Conservation (phyloP, 2,113 vertebrate genomes). For the Casuarius casuarius region DNA sequence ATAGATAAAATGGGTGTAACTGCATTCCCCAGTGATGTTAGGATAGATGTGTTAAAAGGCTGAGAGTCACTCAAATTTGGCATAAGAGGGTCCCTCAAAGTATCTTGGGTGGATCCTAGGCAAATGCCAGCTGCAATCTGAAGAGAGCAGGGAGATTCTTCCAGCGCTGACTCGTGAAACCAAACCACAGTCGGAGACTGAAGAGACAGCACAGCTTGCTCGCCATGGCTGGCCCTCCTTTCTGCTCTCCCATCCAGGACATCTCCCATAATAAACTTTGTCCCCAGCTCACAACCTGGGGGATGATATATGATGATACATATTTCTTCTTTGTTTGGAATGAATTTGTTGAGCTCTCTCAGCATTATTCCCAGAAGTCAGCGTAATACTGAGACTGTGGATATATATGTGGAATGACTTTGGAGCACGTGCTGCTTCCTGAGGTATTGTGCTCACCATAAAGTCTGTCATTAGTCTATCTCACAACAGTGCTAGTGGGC, state of each 20-base stretch:
- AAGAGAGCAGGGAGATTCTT: not conserved
- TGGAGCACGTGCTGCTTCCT: not conserved
- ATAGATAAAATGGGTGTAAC: not conserved
- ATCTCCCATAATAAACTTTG: accelerated
- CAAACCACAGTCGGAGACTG: not conserved
- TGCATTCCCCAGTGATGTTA: not conserved
- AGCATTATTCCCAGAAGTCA: not conserved
- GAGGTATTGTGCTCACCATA: not conserved
- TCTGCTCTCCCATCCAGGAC: not conserved
- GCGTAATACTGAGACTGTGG: not conserved
- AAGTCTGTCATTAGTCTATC: constrained; percentile 13
- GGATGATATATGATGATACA: not conserved
- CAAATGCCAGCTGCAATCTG: accelerated
- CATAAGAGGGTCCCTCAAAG: not conserved
- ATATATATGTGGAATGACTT: constrained; percentile 21
- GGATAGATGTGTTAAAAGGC: not conserved
- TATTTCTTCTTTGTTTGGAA: not conserved
- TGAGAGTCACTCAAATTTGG: not conserved
- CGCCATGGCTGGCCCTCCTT: not conserved
- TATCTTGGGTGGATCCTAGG: not conserved
- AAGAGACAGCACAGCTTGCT: not conserved
- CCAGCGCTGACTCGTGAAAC: not conserved
- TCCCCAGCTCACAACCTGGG: not conserved
- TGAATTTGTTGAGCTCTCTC: not conserved
- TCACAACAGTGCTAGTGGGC: not conserved